Conservation (phyloP, 2,797 vertebrate species). For the Botia kubotai region DNA sequence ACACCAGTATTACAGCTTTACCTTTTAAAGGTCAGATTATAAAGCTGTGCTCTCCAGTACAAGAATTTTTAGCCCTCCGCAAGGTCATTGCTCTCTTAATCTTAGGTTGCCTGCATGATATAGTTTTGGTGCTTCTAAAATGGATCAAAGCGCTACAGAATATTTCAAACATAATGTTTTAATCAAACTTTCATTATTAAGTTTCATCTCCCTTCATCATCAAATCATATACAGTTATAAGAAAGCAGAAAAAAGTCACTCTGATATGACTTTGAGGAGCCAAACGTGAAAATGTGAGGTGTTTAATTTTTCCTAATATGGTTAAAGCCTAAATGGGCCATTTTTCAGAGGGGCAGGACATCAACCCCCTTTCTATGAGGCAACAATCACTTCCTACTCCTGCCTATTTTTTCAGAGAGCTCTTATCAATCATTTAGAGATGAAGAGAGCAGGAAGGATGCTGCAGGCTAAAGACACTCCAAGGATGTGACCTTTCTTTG, state of each 20-base stretch:
- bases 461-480: conserved; percentile 20
- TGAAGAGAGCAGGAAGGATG: conserved; percentile 20
- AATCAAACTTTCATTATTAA: conserved; percentile 23
- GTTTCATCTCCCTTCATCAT: not conserved
- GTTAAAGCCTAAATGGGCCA: not conserved
- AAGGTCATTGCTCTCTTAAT: conserved; percentile 36
- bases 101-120: conserved; percentile 40
- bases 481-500: conserved; percentile 49
- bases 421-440: conserved; percentile 50
- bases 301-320: conserved; percentile 7
- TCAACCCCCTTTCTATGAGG: not conserved
- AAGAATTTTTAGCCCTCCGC: conserved; percentile 61
- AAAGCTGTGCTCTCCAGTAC: not conserved
- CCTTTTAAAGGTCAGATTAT: conserved; percentile 22
- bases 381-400: not conserved
- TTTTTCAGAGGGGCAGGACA: conserved; percentile 2
- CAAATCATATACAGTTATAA: not conserved
- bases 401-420: not conserved
- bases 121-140: conserved; percentile 26
- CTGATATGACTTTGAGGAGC: not conserved
- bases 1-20: conserved; percentile 38
- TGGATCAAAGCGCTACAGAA: conserved; percentile 46
- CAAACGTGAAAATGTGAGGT: not conserved
- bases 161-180: conserved; percentile 40
- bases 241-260: not conserved